Evolutionary conservation across 2,113 vertebrate genomes (phyloP), one percentile per base, ranked within the genome.

Genomic region (Psilopsiagon aymara): DNA sequence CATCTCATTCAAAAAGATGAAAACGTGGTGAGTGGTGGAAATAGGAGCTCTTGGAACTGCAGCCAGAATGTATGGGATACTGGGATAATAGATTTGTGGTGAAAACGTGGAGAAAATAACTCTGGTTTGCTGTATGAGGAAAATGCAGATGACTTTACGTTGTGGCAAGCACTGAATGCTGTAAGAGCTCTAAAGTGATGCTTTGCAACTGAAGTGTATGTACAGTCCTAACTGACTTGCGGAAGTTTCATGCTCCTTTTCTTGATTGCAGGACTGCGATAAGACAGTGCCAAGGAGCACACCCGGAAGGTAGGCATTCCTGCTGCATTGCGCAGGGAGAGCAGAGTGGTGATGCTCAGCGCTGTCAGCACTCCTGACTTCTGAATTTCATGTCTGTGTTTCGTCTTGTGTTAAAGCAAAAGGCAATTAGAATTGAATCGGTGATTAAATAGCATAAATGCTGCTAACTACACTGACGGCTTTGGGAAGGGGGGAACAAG

Each of bases 211-310:
- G 33, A 52, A 55, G 63, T 82, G n/a, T 83, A 13, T 46, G 9
- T 43, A 8, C 52, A 39, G 5, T 46, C 17, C 41, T 90, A 31
- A 66, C 86, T 68, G 80, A 67, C 79, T 96, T 91, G 81, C 43
- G 49, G 84, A 97, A 83, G 31, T 55, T 86, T 96, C 89, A 97
- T 71, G 39, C 27, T 76, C 4, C 67, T 86, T 53, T 35, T 76
- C 66, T 95, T 49, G 83, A 95, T 97, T 97, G 94, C 96, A 98
- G 98, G 99, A 99, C 92, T 98, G 98, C 31, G 98, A 99, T 95
- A 99, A 99, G 98, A 99, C 98, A 10, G 96, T 98, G 95, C 98
- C 99, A 94, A 98, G 99, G 96, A 99, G 98, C 97, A 98, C 98
- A 87, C 99, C 99, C 94, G 98, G 98, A 97, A 99, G 99, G 99